Base-by-base conservation (phyloP, 2,888 invertebrate genomes). In the Agonopterix arenella region DNA sequence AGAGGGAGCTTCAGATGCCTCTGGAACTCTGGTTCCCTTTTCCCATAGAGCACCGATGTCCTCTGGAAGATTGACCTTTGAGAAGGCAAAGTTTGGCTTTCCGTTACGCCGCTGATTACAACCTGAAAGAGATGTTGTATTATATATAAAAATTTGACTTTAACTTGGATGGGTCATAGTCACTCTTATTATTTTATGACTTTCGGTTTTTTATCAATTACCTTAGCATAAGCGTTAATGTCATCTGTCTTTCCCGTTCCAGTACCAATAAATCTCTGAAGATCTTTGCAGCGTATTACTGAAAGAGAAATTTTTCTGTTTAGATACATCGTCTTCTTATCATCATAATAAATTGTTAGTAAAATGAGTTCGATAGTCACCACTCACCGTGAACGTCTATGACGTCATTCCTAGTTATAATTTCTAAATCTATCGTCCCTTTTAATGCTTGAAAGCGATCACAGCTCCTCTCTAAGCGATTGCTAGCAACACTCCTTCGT, bases 211-310 rank as follows among this genome's bases (percentile, higher is more conserved):
- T 40, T 5, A 40, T 40, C 10, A 9, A 37, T 48, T 44, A 94
- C 95, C 90, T 95, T 96, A 18, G 95, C 95, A 77, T 96, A 96
- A 54, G 96, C 95, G 77, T 95, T 95, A 57, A 95, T 92, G 46
- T 90, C 85, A 60, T 88, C 86, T 45, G 90, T 90, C 62, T 91
- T 93, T 47, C 93, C 94, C 70, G 28, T 28, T 28, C 28, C 28
- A 5, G 28, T 28, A 7, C 28, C 28, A 28, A 92, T 90, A 11
- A 91, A 76, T 58, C 94, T 90, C 62, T 92, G 91, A 56, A 96
- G 89, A 72, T 95, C 95, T 69, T 91, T 91, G 75, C 95, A 96
- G 64, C 94, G 91, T 67, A 95, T 92, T 62, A 96, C 96, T 96
- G 90, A 49, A 91, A 91, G 60, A 54, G 62, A 72, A 5, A 50